These are phyloP conservation scores for Penaeus indicus DNA, from an alignment of 1,140 invertebrate species.

Conservation along the genomic window DNA sequence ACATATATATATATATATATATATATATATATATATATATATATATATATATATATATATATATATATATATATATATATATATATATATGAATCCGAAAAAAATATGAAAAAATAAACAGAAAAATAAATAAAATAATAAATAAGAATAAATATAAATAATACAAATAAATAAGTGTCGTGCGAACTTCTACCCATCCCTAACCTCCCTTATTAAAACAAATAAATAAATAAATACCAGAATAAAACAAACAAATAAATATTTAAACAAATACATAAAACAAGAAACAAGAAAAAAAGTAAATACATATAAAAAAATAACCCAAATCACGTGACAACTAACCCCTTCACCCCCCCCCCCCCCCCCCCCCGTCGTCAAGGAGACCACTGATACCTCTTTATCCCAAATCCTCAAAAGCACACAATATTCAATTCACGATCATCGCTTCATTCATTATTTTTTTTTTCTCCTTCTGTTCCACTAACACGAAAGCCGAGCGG, in stretches of 20 bases:
- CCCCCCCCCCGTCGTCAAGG: no score
- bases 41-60: slow-evolving; percentile 21
- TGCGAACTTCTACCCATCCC: neutral
- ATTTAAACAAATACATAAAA: neutral
- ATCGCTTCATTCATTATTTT: no score
- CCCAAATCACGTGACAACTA: no score
- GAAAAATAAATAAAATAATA: slow-evolving; percentile 8
- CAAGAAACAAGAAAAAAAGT: no score
- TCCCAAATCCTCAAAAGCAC: no score
- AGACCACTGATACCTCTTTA: no score
- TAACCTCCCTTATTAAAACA: neutral
- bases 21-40: slow-evolving; percentile 12
- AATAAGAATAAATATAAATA: slow-evolving; percentile 12
- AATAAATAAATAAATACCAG: neutral
- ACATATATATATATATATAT: slow-evolving; percentile 24
- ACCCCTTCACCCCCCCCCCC: no score
- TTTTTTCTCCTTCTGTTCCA: no score
- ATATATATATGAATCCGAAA: slow-evolving; percentile 26
- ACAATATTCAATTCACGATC: no score
- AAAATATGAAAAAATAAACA: slow-evolving; percentile 8
- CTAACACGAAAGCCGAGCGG: neutral
- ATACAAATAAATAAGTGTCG: neutral
- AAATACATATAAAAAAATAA: no score
- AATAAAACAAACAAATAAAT: neutral
- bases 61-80: slow-evolving; percentile 37